These are phyloP conservation scores for Glareola pratincola DNA, from an alignment of 2,113 vertebrate species.

Conservation along the genomic window DNA sequence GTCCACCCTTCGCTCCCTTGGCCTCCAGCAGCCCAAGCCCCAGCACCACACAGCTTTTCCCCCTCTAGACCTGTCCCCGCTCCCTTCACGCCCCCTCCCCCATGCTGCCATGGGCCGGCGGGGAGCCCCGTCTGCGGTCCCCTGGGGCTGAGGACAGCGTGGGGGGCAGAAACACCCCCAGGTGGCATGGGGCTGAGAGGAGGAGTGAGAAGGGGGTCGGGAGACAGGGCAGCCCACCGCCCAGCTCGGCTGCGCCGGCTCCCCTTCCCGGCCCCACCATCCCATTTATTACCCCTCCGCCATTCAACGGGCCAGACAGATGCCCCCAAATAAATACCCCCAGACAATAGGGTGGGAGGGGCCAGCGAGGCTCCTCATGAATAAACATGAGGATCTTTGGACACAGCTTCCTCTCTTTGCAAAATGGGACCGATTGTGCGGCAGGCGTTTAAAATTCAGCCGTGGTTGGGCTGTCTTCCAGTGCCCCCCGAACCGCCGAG, in stretches of 20 bases:
- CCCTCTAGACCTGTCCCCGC: background rate
- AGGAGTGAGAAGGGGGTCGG: background rate
- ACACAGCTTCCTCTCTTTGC: constrained; percentile 58
- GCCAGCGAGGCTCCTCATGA: constrained; percentile 11
- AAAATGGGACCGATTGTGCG: constrained; percentile 62
- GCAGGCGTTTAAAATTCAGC: constrained; percentile 66
- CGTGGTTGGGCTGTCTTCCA: constrained; percentile 40
- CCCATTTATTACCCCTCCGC: constrained; percentile 55
- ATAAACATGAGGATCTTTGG: constrained; percentile 62
- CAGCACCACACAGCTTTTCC: background rate
- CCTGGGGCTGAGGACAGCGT: accelerated
- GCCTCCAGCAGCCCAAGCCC: background rate
- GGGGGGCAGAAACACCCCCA: background rate
- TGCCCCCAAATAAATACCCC: constrained; percentile 66
- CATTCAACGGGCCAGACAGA: constrained; percentile 60
- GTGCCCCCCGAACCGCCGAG: constrained; percentile 22
- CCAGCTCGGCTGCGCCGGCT: background rate
- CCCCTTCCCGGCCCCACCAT: constrained; percentile 18
- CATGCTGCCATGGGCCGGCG: accelerated
- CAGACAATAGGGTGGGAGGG: constrained; percentile 63
- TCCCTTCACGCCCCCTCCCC: accelerated
- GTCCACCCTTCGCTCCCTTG: accelerated
- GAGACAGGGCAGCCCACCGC: background rate
- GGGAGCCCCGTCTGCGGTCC: background rate
- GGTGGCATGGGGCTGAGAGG: background rate